Percentiles rank a stretch among this genome's conserved stretches.
These are phyloP conservation scores for Hesperia comma DNA, from an alignment of 2,888 invertebrate genomes.

Conservation along the genomic window DNA sequence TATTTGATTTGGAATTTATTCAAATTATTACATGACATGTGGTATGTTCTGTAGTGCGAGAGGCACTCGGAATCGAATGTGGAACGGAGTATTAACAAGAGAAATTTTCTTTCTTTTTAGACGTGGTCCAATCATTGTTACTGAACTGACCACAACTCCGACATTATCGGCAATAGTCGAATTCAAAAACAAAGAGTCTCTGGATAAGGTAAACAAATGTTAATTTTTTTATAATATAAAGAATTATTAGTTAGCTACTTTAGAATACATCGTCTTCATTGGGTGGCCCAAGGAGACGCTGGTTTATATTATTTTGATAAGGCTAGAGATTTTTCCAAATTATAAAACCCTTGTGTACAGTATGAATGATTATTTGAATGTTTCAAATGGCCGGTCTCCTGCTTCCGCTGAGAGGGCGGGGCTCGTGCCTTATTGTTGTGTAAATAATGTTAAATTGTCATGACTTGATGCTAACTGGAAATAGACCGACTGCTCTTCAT, in stretches of 20 bases:
- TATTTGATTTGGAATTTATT: constrained; percentile 40
- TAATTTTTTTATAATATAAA: constrained; percentile 58
- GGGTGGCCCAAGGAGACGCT: constrained; percentile 48
- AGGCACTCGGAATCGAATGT: constrained; percentile 59
- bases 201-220: constrained; percentile 82
- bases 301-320: constrained; percentile 49
- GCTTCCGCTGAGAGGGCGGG: constrained; percentile 45
- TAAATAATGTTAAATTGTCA: constrained; percentile 32
- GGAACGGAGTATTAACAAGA: constrained; percentile 76
- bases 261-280: constrained; percentile 50
- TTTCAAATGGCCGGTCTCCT: constrained; percentile 75
- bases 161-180: constrained; percentile 84
- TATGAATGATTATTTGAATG: constrained; percentile 82
- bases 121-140: constrained; percentile 84
- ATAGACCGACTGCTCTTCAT: constrained; percentile 41
- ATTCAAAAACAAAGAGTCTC: constrained; percentile 84
- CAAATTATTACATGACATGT: constrained; percentile 45
- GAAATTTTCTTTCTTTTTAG: constrained; percentile 82
- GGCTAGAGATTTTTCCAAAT: constrained; percentile 72
- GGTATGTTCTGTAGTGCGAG: constrained; percentile 62
- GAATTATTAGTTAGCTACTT: constrained; percentile 47
- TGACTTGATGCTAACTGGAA: constrained; percentile 33
- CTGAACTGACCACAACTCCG: constrained; percentile 84
- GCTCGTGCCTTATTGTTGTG: constrained; percentile 28
- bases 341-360: constrained; percentile 60